Evolutionary conservation across 2,888 invertebrate genomes (phyloP).

Genomic region (Clanis bilineata): DNA sequence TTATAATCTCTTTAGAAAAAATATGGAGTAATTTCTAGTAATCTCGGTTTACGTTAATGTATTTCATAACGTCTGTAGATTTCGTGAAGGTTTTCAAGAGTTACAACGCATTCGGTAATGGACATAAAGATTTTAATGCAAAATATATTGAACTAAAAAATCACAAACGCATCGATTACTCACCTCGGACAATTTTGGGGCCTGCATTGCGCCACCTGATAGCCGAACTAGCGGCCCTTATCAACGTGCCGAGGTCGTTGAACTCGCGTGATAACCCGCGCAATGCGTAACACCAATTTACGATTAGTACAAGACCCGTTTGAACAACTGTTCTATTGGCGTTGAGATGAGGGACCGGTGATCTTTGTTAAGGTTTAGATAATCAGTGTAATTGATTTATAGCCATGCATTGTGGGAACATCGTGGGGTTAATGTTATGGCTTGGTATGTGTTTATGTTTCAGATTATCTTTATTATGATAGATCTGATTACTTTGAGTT

Average conservation of each 20-base stretch:
- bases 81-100: too few relatives aligned
- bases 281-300: slow-evolving; percentile 16
- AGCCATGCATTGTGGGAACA: not conserved
- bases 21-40: too few relatives aligned
- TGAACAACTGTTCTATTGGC: not conserved
- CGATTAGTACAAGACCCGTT: not conserved
- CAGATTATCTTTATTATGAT: not conserved
- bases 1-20: too few relatives aligned
- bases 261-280: slow-evolving; percentile 55
- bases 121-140: not conserved
- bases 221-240: slow-evolving; percentile 58
- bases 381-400: not conserved
- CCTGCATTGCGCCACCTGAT: slow-evolving; percentile 75
- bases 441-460: not conserved
- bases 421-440: not conserved
- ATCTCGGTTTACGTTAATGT: too few relatives aligned
- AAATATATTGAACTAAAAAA: not conserved
- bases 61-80: too few relatives aligned
- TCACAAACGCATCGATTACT: slow-evolving; percentile 49
- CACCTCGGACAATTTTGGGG: slow-evolving; percentile 52
- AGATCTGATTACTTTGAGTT: not conserved
- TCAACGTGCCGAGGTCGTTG: slow-evolving; percentile 55
- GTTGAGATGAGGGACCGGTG: not conserved
- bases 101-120: too few relatives aligned
- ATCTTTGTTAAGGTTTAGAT: not conserved